Conservation (phyloP, 2,113 vertebrate species). For the Gymnobelideus leadbeateri region DNA sequence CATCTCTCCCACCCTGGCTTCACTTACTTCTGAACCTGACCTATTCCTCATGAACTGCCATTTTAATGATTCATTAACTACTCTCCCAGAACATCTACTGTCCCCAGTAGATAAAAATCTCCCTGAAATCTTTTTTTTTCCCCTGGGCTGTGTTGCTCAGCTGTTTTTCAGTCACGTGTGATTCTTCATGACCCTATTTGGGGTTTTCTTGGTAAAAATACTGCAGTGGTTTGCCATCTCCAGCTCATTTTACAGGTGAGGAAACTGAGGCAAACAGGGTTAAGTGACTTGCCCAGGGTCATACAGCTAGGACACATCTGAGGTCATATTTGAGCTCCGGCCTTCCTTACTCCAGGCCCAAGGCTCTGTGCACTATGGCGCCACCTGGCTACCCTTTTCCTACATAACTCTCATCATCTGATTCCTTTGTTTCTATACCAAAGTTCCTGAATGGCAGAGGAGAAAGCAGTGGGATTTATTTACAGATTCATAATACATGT, state of each 20-base stretch:
- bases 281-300: neutral
- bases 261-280: neutral
- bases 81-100: neutral
- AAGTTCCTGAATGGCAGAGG: neutral
- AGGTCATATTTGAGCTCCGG: neutral
- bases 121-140: too few relatives aligned
- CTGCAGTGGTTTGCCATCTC: neutral
- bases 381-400: neutral
- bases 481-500: neutral
- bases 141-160: neutral
- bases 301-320: neutral
- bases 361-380: neutral
- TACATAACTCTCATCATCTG: neutral
- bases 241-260: neutral
- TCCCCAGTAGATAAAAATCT: too few relatives aligned
- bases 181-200: neutral
- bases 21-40: neutral
- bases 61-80: neutral
- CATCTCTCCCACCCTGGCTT: neutral
- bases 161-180: neutral
- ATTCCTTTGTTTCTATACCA: neutral
- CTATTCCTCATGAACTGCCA: neutral
- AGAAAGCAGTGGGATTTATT: neutral
- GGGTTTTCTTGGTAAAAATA: neutral
- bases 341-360: neutral